These are phyloP conservation scores for Tragelaphus imberbis DNA, from an alignment of 2,113 vertebrate species.

Conservation along the genomic window DNA sequence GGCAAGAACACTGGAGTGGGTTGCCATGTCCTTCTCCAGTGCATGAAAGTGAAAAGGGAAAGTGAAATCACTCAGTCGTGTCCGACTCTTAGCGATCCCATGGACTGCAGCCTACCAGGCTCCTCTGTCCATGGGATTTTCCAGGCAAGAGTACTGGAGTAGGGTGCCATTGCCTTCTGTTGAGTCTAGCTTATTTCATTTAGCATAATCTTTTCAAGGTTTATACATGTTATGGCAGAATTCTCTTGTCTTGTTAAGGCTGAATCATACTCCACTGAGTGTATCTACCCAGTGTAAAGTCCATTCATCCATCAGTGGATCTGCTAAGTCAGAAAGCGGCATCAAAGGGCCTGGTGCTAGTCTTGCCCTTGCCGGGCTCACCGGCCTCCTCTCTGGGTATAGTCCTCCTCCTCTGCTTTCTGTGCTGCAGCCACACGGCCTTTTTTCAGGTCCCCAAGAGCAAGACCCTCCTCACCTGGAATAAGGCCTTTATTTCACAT, in stretches of 20 bases:
- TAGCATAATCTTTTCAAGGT: background rate
- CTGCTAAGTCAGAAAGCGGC: background rate
- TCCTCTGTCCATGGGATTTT: no score
- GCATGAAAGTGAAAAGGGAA: no score
- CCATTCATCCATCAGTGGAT: background rate
- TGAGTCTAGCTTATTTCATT: background rate
- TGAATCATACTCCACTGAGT: background rate
- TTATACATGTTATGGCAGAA: background rate
- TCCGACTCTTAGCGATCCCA: no score
- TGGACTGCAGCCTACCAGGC: no score
- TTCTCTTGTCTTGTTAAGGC: background rate
- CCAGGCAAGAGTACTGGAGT: no score
- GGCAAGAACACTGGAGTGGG: no score
- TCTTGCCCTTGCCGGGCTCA: background rate
- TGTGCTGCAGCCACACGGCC: background rate
- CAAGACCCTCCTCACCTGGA: background rate
- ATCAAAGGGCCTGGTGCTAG: background rate
- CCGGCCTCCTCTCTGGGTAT: background rate
- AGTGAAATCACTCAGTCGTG: no score
- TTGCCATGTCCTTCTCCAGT: no score
- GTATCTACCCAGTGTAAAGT: background rate
- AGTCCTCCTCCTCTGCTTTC: background rate
- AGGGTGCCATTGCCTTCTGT: background rate
- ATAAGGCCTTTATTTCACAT: background rate
- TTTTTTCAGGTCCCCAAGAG: background rate